These are phyloP conservation scores for Leptinotarsa peninsularis DNA, from an alignment of 2,888 invertebrate genomes.

Conservation along the genomic window DNA sequence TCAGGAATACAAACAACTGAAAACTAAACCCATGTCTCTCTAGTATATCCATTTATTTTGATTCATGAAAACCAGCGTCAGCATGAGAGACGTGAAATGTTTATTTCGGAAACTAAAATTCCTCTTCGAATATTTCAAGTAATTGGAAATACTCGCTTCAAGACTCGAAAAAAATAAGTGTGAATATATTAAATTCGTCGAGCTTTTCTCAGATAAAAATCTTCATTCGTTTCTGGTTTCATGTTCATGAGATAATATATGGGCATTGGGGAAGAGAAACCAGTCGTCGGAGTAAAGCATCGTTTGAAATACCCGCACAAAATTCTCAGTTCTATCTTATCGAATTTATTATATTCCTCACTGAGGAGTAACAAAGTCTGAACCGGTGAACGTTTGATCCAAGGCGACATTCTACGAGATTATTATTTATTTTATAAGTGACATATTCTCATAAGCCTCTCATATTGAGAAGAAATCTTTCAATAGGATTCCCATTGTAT, in stretches of 20 bases:
- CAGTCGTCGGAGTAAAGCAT: neutral
- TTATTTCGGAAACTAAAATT: no score
- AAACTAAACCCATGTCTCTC: no score
- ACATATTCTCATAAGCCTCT: neutral
- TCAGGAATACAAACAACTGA: no score
- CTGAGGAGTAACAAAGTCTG: neutral
- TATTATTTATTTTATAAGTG: neutral
- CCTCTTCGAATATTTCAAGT: neutral
- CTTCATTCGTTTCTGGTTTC: neutral
- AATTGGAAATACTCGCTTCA: neutral
- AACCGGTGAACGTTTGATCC: neutral
- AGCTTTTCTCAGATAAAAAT: neutral
- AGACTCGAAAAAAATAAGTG: neutral
- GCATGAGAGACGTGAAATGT: neutral
- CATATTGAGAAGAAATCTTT: no score
- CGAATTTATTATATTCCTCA: neutral
- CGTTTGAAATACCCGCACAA: neutral
- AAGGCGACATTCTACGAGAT: neutral
- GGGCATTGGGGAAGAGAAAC: neutral
- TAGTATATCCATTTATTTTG: neutral
- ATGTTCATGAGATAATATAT: slow-evolving; percentile 6
- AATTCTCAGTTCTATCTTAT: neutral
- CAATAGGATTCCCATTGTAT: no score
- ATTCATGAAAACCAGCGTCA: neutral
- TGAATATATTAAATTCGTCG: neutral